Evolutionary conservation across 2,113 vertebrate species (phyloP), one percentile per base, ranked within the genome.

Genomic region (Circaetus cinerascens): DNA sequence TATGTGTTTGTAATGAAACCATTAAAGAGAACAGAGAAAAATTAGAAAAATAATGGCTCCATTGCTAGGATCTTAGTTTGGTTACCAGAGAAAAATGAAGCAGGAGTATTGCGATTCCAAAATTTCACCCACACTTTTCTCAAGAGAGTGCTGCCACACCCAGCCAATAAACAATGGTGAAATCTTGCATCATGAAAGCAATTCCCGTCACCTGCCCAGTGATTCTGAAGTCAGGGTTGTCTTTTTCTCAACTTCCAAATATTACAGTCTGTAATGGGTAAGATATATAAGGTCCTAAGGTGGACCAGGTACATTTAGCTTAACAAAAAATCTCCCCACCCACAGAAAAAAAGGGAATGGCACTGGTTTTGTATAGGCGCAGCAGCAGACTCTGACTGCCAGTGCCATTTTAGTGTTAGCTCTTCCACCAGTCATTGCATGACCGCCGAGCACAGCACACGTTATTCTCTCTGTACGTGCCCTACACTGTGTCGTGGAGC

Each of bases 71-170:
- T 85, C 30, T 53, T 79, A 79, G 82, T 95, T 74, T 82, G 53
- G 15, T 64, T 90, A 41, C 62, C 74, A 82, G 62, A 94, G 38
- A 56, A 85, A 80, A 84, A 72, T 20, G 23, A 91, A 91, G 48
- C 69, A 69, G 80, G 69, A 87, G 6, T 75, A 74, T 11, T 87
- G 46, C 19, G 40, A 85, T 87, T 92, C 48, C 73, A 89, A 36
- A 81, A 84, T 84, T 91, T 95, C 76, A 87, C 93, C 62, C 75
- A 93, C 91, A 73, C 40, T 77, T 95, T 95, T 95, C 93, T 89
- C 83, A 91, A 38, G 88, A 86, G 86, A 88, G 27, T 11, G 11
- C 59, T 86, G 29, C 68, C 59, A 50, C 59, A 92, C 55, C 40
- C 83, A 89, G 26, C 56, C 83, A 94, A 32, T 41, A 57, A 88